phyloP scores from a whole-genome alignment of 1,140 invertebrate species.

The Ctenoplectra terminalis region DNA sequence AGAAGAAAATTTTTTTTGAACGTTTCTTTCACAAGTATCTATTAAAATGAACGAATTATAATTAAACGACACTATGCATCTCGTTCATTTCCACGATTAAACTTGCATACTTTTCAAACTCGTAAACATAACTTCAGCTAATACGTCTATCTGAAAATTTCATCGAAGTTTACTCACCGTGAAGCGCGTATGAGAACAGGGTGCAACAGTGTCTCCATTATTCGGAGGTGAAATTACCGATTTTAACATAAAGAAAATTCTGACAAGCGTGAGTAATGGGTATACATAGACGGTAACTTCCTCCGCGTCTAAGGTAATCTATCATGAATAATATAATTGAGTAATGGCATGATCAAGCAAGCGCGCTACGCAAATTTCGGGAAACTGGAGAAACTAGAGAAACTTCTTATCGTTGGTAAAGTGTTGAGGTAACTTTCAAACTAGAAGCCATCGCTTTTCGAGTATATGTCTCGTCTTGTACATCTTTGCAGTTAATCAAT shows the following conservation, averaged over 20 bases:
- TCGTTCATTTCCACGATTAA: too few relatives aligned
- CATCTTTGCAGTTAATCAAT: background rate
- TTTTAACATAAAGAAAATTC: slow-evolving; percentile 7
- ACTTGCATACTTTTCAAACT: background rate
- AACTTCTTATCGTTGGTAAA: slow-evolving; percentile 46
- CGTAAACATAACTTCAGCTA: background rate
- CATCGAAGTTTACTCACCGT: background rate
- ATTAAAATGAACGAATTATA: too few relatives aligned
- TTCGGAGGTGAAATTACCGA: background rate
- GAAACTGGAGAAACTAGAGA: background rate
- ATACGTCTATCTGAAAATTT: too few relatives aligned
- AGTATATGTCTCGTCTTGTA: too few relatives aligned
- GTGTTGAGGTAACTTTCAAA: slow-evolving; percentile 33
- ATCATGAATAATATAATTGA: slow-evolving; percentile 52
- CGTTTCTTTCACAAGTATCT: background rate
- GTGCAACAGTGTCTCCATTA: background rate
- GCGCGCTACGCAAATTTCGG: slow-evolving; percentile 11
- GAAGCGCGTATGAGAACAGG: too few relatives aligned
- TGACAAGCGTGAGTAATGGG: slow-evolving; percentile 31
- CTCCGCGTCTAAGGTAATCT: slow-evolving; percentile 15
- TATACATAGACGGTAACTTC: background rate
- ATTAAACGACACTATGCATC: too few relatives aligned
- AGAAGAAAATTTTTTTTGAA: background rate
- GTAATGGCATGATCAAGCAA: slow-evolving; percentile 30
- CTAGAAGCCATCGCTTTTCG: slow-evolving; percentile 4